Evolutionary conservation across 1,140 invertebrate species (phyloP), one percentile per base, ranked within the genome.

Genomic region (Aphidius gifuensis): DNA sequence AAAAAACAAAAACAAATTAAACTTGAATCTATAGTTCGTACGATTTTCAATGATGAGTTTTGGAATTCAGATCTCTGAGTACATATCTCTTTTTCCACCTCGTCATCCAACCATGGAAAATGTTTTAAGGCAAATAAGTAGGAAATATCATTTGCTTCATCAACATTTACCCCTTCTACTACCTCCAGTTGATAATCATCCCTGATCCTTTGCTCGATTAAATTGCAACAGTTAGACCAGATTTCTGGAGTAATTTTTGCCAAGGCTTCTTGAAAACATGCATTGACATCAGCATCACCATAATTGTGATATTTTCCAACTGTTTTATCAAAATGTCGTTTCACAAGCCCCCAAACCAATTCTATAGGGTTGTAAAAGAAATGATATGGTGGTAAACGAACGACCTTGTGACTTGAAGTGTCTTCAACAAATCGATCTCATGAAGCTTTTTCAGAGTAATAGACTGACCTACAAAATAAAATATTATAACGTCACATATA

Each of bases 291-390:
- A 38, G 16, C 1, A 16, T 16, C 16, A 16, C 16, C 1, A 16
- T 16, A 16, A 16, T 16, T 16, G 16, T 16, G 16, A 16, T 16
- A 16, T 16, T 16, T 16, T 16, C 43, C 56, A 7, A 58, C 21
- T 46, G 45, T 8, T 5, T n/a, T 32, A 47, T 58, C 56, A 38
- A 50, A 66, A 9, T 62, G 43, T 44, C 61, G 23, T 61, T 79
- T 77, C 7, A 69, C 62, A 39, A 69, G 49, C n/a, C 57, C 68
- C 73, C 74, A 78, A 48, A 75, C 67, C 2, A 74, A 56, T 65
- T 80, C 73, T 43, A 78, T 80, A n/a, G 76, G 68, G 61, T 78
- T 78, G 5, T 76, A 64, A 49, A 73, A 66, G 54, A 69, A 72
- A 57, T 76, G 71, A 58, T 76, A 78, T 9, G 74, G 74, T 6